Base-by-base conservation (phyloP, 2,797 vertebrate species). In the Catostomus latipinnis region DNA sequence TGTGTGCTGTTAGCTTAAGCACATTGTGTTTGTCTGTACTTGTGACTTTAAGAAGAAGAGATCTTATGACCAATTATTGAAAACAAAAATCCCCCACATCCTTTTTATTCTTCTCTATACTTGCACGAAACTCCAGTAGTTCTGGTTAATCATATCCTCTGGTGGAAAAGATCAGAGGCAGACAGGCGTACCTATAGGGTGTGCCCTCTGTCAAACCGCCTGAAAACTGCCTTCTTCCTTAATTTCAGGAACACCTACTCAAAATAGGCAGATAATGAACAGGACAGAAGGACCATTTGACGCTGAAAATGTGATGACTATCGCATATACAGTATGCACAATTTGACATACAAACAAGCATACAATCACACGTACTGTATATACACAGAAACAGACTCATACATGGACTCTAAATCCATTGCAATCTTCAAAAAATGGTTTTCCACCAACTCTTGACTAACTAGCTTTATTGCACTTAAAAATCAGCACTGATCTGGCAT, bases 81-180 rank as follows among this genome's bases (percentile, higher is more conserved):
- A 34, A 34, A 34, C 2, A 34, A 22, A 22, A 54, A 78, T 81
- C 10, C 14, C 69, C 79, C 71, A 74, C 63, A 53, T 78, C 62
- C 80, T 81, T 74, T 34, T 84, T 70, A 63, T 74, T 63, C 71
- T 67, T 18, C 78, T 82, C 56, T 71, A 74, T 72, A 65, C 76
- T 78, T 81, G 72, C 34, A 54, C 81, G 74, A 72, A 82, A 81
- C 82, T 83, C 76, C 45, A 78, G 80, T 76, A 83, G 67, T 83
- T 81, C 82, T 78, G 82, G 84, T 81, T 86, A 84, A 87, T 88
- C 87, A 88, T 74, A 84, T 87, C 81, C 77, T 54, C 7, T 70
- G 71, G 57, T n/a, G 50, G 75, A 78, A 57, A 61, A 84, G 79
- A 63, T 74, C 62, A 73, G 45, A 80, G 52, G 71, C 71, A 84